Percentiles rank a stretch among this genome's conserved stretches.
phyloP scores from a whole-genome alignment of 2,113 vertebrate genomes.

The Forbesichthys papilliferus region DNA sequence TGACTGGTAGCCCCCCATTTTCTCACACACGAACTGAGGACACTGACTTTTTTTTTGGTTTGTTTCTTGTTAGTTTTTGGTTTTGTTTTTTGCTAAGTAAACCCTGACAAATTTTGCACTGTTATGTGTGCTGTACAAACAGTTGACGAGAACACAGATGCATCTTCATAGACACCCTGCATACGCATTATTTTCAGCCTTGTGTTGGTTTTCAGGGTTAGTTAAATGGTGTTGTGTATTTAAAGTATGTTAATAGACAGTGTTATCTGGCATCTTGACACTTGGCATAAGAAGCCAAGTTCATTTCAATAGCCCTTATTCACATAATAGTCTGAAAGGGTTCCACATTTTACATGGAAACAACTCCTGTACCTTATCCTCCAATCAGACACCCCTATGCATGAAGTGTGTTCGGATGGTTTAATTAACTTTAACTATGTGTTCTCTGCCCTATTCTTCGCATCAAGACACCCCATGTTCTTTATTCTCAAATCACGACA shows the following conservation, averaged over 20 bases:
- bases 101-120: constrained; percentile 24
- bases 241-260: constrained; percentile 20
- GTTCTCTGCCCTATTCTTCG: no score
- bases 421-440: no score
- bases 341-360: no score
- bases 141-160: not conserved
- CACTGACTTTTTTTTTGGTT: constrained; percentile 13
- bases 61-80: constrained; percentile 15
- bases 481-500: no score
- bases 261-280: not conserved
- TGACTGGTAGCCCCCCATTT: constrained; percentile 66
- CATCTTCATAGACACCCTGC: constrained; percentile 34
- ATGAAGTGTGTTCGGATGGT: no score
- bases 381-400: no score
- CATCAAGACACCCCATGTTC: no score
- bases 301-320: no score
- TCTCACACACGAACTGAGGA: constrained; percentile 32
- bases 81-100: not conserved
- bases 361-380: no score
- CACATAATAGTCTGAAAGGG: no score
- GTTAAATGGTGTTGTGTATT: constrained; percentile 25
- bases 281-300: no score
- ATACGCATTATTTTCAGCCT: constrained; percentile 21
- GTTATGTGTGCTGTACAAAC: constrained; percentile 31
- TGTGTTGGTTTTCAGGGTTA: constrained; percentile 37